Percentiles rank a stretch among this genome's conserved stretches.
phyloP scores from a whole-genome alignment of 2,888 invertebrate species.

The Drepana falcataria region DNA sequence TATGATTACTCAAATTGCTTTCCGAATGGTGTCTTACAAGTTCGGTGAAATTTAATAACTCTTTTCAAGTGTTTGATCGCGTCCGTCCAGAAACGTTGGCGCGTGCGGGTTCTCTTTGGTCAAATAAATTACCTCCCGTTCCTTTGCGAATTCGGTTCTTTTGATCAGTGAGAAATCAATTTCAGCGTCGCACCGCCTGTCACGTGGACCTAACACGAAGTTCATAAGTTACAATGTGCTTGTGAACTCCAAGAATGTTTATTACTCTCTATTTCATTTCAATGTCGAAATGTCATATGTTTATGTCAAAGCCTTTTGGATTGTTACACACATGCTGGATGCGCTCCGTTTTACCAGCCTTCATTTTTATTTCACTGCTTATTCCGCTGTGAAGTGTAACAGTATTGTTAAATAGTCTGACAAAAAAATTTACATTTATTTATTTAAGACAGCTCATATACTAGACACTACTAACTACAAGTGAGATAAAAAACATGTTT shows the following conservation, averaged over 20 bases:
- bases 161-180: slow-evolving; percentile 65
- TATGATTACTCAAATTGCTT: not conserved
- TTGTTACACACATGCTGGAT: no score
- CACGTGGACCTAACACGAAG: slow-evolving; percentile 12
- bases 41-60: slow-evolving; percentile 1
- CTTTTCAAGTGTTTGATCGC: slow-evolving; percentile 2
- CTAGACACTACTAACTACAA: no score
- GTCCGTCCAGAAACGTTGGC: slow-evolving; percentile 18
- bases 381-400: no score
- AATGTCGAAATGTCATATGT: no score
- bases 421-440: no score
- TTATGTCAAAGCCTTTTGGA: no score
- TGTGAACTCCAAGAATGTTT: not conserved
- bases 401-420: no score
- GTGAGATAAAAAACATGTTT: no score
- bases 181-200: slow-evolving; percentile 38
- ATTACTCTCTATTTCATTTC: not conserved
- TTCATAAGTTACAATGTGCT: slow-evolving; percentile 2
- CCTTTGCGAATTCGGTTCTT: slow-evolving; percentile 63
- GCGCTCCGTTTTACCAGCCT: no score
- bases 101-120: slow-evolving; percentile 38
- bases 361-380: no score
- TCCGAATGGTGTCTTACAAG: not conserved
- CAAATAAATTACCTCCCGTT: slow-evolving; percentile 60
- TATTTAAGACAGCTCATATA: no score